Conservation (phyloP, 2,797 vertebrate species). For the Squalus acanthias region DNA sequence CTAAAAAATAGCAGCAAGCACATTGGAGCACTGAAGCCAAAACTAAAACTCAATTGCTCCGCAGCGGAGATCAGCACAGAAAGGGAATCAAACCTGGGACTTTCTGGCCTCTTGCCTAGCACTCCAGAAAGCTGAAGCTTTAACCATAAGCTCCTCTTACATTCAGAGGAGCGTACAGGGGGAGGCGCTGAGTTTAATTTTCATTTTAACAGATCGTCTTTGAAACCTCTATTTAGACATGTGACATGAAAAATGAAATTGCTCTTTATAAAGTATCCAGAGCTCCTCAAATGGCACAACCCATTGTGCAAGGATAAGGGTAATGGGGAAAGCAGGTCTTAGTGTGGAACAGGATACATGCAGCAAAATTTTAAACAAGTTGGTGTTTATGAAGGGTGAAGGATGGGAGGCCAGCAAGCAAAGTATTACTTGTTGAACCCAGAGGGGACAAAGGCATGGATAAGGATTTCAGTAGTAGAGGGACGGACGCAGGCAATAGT, state of each 20-base stretch:
- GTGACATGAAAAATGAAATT: neutral
- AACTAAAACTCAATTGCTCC: neutral
- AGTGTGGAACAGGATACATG: neutral
- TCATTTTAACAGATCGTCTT: neutral
- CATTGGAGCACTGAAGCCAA: neutral
- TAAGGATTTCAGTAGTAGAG: neutral
- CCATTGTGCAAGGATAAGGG: neutral
- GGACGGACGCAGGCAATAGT: neutral
- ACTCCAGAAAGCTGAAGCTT: neutral
- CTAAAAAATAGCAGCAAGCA: neutral
- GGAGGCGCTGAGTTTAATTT: neutral
- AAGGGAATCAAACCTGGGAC: neutral
- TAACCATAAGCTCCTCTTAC: neutral
- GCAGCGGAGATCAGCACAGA: neutral
- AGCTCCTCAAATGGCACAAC: neutral
- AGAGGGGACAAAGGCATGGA: neutral
- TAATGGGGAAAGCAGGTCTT: neutral
- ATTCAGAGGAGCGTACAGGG: neutral
- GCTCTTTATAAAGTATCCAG: neutral
- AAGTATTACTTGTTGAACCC: neutral
- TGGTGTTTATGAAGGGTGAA: neutral
- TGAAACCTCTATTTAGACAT: neutral
- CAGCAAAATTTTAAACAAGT: neutral
- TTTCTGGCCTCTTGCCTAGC: neutral
- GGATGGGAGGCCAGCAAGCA: neutral